Evolutionary conservation across 2,888 invertebrate species (phyloP).

Genomic region (Cosmia trapezina): DNA sequence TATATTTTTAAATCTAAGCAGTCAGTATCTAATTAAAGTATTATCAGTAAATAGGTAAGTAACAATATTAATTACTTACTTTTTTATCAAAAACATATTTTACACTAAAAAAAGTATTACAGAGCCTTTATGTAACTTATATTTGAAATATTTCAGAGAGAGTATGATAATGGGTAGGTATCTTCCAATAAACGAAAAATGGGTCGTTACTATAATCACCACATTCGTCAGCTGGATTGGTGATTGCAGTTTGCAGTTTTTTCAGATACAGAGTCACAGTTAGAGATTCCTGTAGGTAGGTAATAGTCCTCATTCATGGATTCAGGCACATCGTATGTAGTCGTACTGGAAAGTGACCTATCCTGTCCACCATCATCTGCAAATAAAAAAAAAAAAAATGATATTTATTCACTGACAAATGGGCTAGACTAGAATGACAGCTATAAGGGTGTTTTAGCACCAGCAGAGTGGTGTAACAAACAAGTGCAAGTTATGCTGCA

Average conservation of each 20-base stretch:
- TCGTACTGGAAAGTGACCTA: neutral
- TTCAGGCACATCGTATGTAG: neutral
- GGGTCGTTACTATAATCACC: neutral
- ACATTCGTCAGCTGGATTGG: neutral
- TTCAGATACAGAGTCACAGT: neutral
- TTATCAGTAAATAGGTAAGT: no score
- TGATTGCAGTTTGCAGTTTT: neutral
- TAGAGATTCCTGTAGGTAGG: neutral
- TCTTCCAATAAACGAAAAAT: neutral
- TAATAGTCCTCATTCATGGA: neutral
- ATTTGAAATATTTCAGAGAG: no score
- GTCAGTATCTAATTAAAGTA: no score
- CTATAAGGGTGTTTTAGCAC: neutral
- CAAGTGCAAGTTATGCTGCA: constrained; percentile 16
- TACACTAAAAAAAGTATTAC: no score
- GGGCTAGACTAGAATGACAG: neutral
- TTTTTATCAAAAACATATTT: no score
- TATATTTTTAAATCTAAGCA: no score
- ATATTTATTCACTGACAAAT: neutral
- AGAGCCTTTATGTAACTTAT: no score
- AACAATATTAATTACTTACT: no score
- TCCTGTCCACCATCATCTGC: neutral
- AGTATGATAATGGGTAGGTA: no score
- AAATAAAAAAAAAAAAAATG: neutral
- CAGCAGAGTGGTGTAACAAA: constrained; percentile 19